Conservation (phyloP, 2,113 vertebrate genomes). For the Gambusia holbrooki region DNA sequence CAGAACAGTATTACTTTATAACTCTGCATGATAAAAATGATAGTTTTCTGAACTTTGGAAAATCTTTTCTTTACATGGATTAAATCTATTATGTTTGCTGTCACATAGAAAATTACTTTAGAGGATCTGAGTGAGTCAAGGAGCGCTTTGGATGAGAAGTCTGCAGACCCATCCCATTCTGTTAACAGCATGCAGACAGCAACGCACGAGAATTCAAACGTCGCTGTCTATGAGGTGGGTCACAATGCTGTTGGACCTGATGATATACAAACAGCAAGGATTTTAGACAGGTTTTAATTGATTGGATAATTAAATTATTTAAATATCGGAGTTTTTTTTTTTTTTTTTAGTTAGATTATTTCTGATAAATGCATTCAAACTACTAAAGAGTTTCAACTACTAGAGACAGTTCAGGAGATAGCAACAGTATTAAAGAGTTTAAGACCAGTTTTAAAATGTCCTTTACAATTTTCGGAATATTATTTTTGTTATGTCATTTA, state of each 20-base stretch:
- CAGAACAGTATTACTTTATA: neutral
- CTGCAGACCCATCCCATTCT: constrained; percentile 73
- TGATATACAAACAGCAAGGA: neutral
- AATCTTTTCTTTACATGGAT: neutral
- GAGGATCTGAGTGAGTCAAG: constrained; percentile 84
- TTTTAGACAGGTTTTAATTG: neutral
- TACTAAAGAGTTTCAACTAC: too few species aligned
- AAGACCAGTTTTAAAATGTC: neutral
- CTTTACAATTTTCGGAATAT: neutral
- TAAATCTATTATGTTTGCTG: constrained; percentile 6
- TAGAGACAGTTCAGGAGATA: neutral
- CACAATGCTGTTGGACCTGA: neutral
- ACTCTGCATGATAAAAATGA: neutral
- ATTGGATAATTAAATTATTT: neutral
- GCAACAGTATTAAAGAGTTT: neutral
- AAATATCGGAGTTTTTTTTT: neutral
- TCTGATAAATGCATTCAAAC: too few species aligned
- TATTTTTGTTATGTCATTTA: neutral
- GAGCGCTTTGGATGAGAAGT: constrained; percentile 76
- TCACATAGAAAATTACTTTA: constrained; percentile 82
- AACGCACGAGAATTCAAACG: constrained; percentile 82
- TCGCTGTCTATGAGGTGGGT: constrained; percentile 87
- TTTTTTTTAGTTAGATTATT: too few species aligned
- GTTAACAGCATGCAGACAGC: constrained; percentile 77
- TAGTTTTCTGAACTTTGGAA: neutral